These are phyloP conservation scores for Lycaon pictus DNA, from an alignment of 2,113 vertebrate species.

Conservation along the genomic window DNA sequence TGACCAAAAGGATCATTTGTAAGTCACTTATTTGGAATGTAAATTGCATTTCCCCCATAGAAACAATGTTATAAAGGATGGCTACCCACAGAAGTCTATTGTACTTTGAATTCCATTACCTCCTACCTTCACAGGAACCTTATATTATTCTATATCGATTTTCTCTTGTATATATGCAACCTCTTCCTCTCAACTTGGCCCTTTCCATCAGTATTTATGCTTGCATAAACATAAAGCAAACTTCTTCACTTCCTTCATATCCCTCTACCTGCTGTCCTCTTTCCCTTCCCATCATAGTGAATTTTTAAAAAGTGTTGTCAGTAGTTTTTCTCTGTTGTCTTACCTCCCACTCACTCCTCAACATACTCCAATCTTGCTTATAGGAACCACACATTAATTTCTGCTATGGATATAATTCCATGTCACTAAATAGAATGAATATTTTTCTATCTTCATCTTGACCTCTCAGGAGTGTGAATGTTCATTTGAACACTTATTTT, in stretches of 20 bases:
- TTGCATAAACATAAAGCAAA: conserved; percentile 49
- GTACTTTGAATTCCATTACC: conserved; percentile 46
- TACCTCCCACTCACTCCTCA: not conserved
- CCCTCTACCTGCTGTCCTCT: not conserved
- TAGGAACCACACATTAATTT: not conserved
- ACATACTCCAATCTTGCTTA: not conserved
- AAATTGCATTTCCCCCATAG: not conserved
- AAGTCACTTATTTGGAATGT: conserved; percentile 35
- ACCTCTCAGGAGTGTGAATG: not conserved
- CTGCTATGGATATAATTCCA: not conserved
- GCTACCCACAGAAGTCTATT: conserved; percentile 61
- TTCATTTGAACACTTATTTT: not conserved
- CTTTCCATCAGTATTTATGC: conserved; percentile 25
- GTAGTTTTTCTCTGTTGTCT: not conserved
- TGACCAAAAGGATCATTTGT: not conserved
- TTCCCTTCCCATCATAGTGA: not conserved
- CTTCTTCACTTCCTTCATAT: too few species aligned
- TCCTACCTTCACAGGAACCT: conserved; percentile 58
- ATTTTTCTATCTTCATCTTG: not conserved
- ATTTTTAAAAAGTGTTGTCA: not conserved
- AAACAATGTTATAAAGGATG: conserved; percentile 13
- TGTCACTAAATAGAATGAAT: not conserved
- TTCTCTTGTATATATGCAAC: conserved; percentile 20
- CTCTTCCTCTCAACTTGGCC: conserved; percentile 47
- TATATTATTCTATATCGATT: not conserved